Base-by-base conservation (phyloP, 1,140 invertebrate genomes). In the Eciton burchellii region DNA sequence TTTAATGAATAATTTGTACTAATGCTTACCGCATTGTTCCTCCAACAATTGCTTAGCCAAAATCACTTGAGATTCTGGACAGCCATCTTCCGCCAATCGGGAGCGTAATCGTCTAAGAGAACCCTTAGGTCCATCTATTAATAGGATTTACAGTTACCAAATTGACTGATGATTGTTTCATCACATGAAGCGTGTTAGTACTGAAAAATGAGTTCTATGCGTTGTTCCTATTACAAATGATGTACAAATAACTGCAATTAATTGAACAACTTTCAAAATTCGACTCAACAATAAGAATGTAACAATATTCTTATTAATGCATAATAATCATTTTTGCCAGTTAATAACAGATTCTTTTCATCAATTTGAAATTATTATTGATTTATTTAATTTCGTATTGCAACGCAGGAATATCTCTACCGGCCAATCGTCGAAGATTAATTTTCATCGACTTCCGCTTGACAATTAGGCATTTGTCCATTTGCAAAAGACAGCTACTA, bases 11-110 rank as follows among this genome's bases (percentile, higher is more conserved):
- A 65, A 43, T 11, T 8, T 9, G 60, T 59, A 29, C 68, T 60
- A 1, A n/a, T 24, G 85, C 91, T 90, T 94, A 96, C 96, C 96
- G 92, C 95, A 95, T 93, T 94, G 94, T 91, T 97, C 96, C 84
- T 97, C 95, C 74, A 97, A 93, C 16, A 97, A 92, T 88, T 96
- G 95, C 91, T 97, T 97, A 16, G 96, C 97, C 49, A 97, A 93
- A 54, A 97, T 95, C 57, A 97, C 95, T 94, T 97, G 97, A 59
- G 96, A 97, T 89, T 97, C 97, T 1, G 97, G 96, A 94, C 96
- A 97, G 19, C 97, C 97, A 92, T 97, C 97, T 89, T 97, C 96
- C 4, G 97, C 97, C 49, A 97, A 89, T 88, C 96, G 96, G 85
- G 95, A 96, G 41, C 96, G 94, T 72, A 97, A 93, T 72, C 96